These are phyloP conservation scores for Microplitis deprimator DNA, from an alignment of 2,888 invertebrate genomes.

Conservation along the genomic window DNA sequence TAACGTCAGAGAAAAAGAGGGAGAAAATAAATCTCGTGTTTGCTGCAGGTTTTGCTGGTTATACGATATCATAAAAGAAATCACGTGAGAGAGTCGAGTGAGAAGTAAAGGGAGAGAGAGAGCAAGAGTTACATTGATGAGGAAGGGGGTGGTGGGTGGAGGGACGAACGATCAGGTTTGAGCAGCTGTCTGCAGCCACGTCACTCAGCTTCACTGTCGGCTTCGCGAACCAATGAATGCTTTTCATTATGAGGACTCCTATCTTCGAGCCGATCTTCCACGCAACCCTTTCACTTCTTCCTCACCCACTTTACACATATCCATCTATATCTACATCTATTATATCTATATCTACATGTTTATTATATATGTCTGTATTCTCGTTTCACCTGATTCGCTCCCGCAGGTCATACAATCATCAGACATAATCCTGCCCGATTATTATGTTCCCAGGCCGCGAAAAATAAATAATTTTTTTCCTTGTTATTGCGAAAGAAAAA, in stretches of 20 bases:
- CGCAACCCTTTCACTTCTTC: constrained; percentile 44
- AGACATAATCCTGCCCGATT: not conserved
- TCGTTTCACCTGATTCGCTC: constrained; percentile 25
- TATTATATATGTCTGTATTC: not conserved
- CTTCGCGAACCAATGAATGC: constrained; percentile 65
- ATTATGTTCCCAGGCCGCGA: not conserved
- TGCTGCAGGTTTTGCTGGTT: constrained; percentile 63
- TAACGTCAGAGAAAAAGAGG: not conserved
- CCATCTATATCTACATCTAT: constrained; percentile 32
- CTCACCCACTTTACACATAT: constrained; percentile 29
- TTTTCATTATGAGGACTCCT: constrained; percentile 68
- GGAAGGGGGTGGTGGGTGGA: constrained; percentile 49
- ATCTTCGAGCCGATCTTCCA: constrained; percentile 63
- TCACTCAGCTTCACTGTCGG: constrained; percentile 70
- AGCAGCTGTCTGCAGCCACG: constrained; percentile 71
- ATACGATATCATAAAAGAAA: constrained; percentile 69
- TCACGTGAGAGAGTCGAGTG: constrained; percentile 60
- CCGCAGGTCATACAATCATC: not conserved
- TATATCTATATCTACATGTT: too few relatives aligned
- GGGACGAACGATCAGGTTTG: constrained; percentile 68
- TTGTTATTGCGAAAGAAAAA: not conserved
- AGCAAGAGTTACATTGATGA: constrained; percentile 42
- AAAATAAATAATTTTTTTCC: not conserved
- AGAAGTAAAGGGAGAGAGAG: constrained; percentile 43
- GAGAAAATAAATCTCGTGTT: constrained; percentile 13